Evolutionary conservation across 2,113 vertebrate species (phyloP), one percentile per base, ranked within the genome.

Genomic region (Recurvirostra avosetta): DNA sequence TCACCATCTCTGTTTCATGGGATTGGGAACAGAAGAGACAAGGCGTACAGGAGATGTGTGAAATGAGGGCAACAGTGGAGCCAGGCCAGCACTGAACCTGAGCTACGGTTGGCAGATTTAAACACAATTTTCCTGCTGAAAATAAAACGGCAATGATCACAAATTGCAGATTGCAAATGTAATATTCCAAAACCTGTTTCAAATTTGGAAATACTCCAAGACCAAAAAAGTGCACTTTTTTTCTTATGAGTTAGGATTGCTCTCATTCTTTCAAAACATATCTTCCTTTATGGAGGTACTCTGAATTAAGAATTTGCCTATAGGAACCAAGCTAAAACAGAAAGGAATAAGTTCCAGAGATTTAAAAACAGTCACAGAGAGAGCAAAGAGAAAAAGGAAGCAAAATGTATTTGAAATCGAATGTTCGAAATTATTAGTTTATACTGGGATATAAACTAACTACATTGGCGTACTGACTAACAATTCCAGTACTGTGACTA

Each of bases 121-220:
- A 94, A 65, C 36, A 55, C 53, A 52, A 18, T 88, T 90, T 75
- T 85, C 56, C 77, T 76, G 38, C 38, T 47, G 81, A 90, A 90
- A 94, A 56, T 88, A 82, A 82, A 59, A 75, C 36, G 5, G 21
- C 67, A 90, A 79, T 79, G 1, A 88, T 92, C 74, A 63, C n/a
- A 75, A 96, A 95, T 71, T 63, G 3, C 52, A 65, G 66, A 56
- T 40, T 86, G 27, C 40, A 88, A 88, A 86, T 14, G 12, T 40
- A 90, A 67, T 90, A 92, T 72, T 92, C 70, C 58, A 93, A 95
- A 95, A 76, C 23, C 49, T 83, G 11, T 52, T 94, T 96, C 12
- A 84, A 89, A 80, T 41, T 59, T 81, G 65, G 55, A 93, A 90
- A 53, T 4, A 40, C 15, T 86, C 36, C 53, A 79, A 73, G 90